Base-by-base conservation (phyloP, 2,888 invertebrate genomes). In the Lordiphosa andalusiaca region DNA sequence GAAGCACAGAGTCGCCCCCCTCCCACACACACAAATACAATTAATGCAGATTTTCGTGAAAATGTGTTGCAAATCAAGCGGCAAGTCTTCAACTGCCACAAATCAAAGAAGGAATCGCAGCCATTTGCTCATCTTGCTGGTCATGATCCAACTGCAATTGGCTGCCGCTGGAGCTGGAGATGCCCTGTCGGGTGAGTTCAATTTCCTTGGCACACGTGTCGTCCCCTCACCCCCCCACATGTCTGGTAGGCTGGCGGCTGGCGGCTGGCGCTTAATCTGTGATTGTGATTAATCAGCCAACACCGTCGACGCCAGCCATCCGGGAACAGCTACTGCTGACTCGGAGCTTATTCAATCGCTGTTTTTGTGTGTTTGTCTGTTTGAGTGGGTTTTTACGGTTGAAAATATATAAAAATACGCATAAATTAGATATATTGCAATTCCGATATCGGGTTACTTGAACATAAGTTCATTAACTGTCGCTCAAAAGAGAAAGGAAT, bases 391-490 rank as follows among this genome's bases (percentile, higher is more conserved):
- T 76, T 77, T 70, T 47, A 50, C 68, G 52, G 69, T 81, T 81
- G 69, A 77, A 81, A 70, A 67, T 63, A 84, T 73, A 47, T 64
- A 76, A 83, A 83, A 73, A 69, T 65, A 44, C 74, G 84, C 78
- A 84, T 78, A 84, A 78, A 78, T 78, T 84, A 84, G 68, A 81
- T 78, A 81, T 70, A 84, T 84, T 78, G 84, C 77, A 78, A 69
- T 84, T 73, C 40, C 65, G 68, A 71, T 78, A 78, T 78, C 77
- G 69, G 74, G 60, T 78, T 82, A 84, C 84, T 84, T 82, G 71
- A 73, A 67, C 84, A 65, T 30, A 68, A 69, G 84, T 84, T 84
- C 78, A 70, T 77, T 84, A 77, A 77, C 25, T 25, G 25, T 25
- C 77, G 71, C 61, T 64, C 51, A 41, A 51, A 51, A 25, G 10